A percentile compares a stretch with the other conserved stretches of the same genome.
Evolutionary conservation across 2,797 vertebrate species (phyloP).

Genomic region (Prunella strophiata): DNA sequence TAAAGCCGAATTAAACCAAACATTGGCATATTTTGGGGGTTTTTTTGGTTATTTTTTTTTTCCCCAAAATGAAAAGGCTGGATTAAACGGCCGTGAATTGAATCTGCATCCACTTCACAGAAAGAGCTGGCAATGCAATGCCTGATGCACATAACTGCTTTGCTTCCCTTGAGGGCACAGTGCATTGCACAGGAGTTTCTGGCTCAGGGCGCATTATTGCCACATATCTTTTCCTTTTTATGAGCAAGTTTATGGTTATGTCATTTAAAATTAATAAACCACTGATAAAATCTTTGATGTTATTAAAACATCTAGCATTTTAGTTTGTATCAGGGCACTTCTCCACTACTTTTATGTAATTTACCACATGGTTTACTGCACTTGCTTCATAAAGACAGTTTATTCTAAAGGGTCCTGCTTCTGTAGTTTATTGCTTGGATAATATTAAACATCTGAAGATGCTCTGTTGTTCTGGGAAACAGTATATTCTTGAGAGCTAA

Average conservation of each 20-base stretch:
- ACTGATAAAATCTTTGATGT: not conserved
- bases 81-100: not conserved
- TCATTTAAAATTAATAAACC: constrained; percentile 1
- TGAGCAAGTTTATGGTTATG: not conserved
- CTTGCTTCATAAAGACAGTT: not conserved
- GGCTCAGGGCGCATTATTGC: not conserved
- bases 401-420: not conserved
- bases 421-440: not conserved
- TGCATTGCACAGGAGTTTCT: not conserved
- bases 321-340: not conserved
- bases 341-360: not conserved
- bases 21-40: not conserved
- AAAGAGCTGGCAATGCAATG: not conserved
- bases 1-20: not conserved
- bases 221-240: not conserved
- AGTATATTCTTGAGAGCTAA: not conserved
- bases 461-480: not conserved
- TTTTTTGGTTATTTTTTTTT: no score
- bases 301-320: not conserved
- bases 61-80: not conserved
- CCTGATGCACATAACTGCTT: not conserved
- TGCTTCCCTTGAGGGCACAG: not conserved
- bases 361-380: not conserved
- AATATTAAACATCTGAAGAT: not conserved
- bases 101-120: not conserved